Evolutionary conservation across 2,888 invertebrate species (phyloP).

Genomic region (Lymantria dispar): DNA sequence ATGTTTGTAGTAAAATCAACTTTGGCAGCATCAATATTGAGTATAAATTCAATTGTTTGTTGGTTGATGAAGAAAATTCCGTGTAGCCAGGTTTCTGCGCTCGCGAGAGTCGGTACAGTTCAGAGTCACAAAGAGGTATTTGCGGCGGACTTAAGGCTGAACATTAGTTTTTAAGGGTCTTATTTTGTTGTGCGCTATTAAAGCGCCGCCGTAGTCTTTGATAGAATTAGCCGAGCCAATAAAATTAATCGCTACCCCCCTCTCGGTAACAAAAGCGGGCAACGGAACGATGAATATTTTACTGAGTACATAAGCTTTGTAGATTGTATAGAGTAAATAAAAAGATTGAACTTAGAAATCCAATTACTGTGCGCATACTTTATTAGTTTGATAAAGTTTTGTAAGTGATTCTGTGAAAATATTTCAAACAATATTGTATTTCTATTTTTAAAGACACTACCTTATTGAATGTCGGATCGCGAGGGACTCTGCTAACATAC

Average conservation of each 20-base stretch:
- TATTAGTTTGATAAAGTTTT: constrained; percentile 11
- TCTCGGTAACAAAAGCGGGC: constrained; percentile 40
- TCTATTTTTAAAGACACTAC: not conserved
- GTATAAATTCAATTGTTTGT: constrained; percentile 28
- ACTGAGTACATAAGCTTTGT: constrained; percentile 34
- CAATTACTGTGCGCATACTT: constrained; percentile 26
- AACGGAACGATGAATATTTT: constrained; percentile 35
- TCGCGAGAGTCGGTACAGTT: constrained; percentile 57
- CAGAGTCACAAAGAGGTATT: constrained; percentile 80
- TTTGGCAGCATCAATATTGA: constrained; percentile 10
- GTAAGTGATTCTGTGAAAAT: constrained; percentile 2
- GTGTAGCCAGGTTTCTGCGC: constrained; percentile 60
- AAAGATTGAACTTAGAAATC: constrained; percentile 30
- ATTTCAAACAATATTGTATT: constrained; percentile 1
- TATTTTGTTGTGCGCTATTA: constrained; percentile 78
- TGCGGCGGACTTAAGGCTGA: constrained; percentile 77
- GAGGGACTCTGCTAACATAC: too few relatives aligned
- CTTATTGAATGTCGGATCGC: too few relatives aligned
- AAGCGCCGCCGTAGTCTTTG: constrained; percentile 66
- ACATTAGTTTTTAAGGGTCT: constrained; percentile 82
- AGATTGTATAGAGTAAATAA: constrained; percentile 29
- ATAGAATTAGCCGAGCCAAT: constrained; percentile 77
- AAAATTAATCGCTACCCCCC: constrained; percentile 71
- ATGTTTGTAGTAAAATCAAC: constrained; percentile 21
- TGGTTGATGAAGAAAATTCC: constrained; percentile 47